Conservation (phyloP, 2,888 invertebrate species). For the Mesoligia furuncula region DNA sequence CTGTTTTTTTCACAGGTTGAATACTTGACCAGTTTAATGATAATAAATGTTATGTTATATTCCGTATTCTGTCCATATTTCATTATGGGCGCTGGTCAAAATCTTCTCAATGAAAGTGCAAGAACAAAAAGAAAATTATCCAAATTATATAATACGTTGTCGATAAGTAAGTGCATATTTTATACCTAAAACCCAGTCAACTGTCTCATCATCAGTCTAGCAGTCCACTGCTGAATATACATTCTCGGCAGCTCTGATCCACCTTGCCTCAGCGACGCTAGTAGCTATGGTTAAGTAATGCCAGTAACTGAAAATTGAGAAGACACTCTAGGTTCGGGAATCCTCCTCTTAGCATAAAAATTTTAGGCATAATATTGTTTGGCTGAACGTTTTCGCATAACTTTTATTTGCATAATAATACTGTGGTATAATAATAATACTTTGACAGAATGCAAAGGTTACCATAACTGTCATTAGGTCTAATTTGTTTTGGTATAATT, state of each 20-base stretch:
- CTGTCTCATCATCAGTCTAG: background rate
- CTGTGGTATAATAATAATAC: too few species aligned
- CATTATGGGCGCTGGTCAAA: slow-evolving; percentile 40
- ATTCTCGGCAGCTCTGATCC: background rate
- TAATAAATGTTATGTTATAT: slow-evolving; percentile 1
- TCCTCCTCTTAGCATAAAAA: too few species aligned
- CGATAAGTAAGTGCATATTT: slow-evolving; percentile 35
- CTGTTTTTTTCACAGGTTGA: background rate
- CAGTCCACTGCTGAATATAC: background rate
- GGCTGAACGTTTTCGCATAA: too few species aligned
- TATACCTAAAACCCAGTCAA: background rate
- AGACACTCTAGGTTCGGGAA: background rate
- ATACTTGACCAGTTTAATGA: background rate
- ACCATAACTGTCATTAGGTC: too few species aligned
- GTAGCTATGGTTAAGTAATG: background rate
- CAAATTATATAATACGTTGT: slow-evolving; percentile 21
- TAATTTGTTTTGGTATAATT: too few species aligned
- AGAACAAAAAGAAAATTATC: slow-evolving; percentile 19
- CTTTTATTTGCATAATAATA: too few species aligned
- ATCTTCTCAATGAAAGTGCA: slow-evolving; percentile 24
- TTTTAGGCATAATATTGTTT: too few species aligned
- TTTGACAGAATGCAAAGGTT: too few species aligned
- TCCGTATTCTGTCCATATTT: slow-evolving; percentile 19
- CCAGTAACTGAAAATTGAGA: background rate
- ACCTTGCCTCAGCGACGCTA: background rate